Conservation (phyloP, 2,888 invertebrate genomes). For the Anthrax anthrax region DNA sequence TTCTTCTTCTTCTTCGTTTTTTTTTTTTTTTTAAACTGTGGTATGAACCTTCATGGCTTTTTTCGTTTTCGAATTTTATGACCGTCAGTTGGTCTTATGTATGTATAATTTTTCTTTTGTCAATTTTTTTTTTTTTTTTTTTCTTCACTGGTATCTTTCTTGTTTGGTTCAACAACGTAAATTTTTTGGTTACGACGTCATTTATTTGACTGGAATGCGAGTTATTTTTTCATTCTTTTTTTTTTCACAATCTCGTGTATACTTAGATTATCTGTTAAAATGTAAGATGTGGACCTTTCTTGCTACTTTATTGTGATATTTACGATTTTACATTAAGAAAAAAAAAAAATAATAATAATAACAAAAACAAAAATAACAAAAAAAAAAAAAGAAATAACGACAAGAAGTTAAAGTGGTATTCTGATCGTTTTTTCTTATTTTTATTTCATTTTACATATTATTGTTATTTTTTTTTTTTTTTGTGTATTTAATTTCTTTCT, state of each 20-base stretch:
- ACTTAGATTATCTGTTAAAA: not conserved
- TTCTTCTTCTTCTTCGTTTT: constrained; percentile 1
- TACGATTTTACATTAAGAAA: not conserved
- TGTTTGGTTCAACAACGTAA: not conserved
- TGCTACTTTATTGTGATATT: not conserved
- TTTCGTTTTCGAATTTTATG: not conserved
- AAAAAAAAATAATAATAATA: too few relatives aligned
- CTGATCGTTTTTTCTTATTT: not conserved
- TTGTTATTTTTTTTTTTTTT: too few relatives aligned
- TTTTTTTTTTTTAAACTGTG: not conserved
- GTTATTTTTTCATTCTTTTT: not conserved
- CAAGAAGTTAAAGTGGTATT: not conserved
- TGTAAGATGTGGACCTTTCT: not conserved
- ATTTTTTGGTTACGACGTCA: constrained; percentile 10
- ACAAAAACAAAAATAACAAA: too few relatives aligned
- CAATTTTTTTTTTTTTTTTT: constrained; percentile 1
- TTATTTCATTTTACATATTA: too few relatives aligned
- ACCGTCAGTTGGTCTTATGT: not conserved
- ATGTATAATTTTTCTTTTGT: not conserved
- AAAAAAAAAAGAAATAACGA: too few relatives aligned
- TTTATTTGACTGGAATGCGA: constrained; percentile 8
- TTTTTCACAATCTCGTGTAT: not conserved
- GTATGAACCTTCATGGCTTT: constrained; percentile 4
- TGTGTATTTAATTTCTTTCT: not conserved
- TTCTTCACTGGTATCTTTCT: not conserved